phyloP scores from a whole-genome alignment of 2,113 vertebrate species.

The Carettochelys insculpta region DNA sequence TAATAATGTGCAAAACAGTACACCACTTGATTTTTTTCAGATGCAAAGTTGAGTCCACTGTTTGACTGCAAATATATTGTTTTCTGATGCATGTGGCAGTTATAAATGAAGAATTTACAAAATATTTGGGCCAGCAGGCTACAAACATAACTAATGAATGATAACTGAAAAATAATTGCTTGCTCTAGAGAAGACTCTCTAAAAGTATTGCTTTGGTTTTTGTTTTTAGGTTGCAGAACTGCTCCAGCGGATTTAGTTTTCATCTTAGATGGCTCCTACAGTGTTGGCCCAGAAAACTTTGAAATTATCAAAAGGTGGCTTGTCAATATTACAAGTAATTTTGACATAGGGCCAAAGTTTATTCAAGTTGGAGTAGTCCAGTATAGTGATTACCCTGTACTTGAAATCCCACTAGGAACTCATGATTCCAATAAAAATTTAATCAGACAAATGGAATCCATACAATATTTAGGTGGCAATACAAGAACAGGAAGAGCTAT shows the following conservation, averaged over 20 bases:
- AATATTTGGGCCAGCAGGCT: neutral
- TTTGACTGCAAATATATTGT: neutral
- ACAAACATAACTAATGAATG: neutral
- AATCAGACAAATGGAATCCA: conserved; percentile 85
- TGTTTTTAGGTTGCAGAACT: conserved; percentile 89
- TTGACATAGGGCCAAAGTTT: conserved; percentile 94
- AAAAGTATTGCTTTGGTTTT: neutral
- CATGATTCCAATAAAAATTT: conserved; percentile 82
- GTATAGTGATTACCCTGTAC: conserved; percentile 91
- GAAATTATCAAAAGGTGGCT: conserved; percentile 97
- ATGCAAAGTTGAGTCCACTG: neutral
- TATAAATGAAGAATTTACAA: neutral
- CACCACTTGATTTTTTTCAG: neutral
- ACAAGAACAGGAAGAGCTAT: conserved; percentile 94
- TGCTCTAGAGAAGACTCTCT: neutral
- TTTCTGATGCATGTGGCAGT: neutral
- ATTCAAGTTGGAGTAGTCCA: conserved; percentile 96
- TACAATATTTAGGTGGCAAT: conserved; percentile 94
- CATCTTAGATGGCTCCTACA: conserved; percentile 96
- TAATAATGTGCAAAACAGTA: neutral
- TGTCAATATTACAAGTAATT: conserved; percentile 93
- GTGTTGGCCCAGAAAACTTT: conserved; percentile 95
- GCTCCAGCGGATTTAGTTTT: conserved; percentile 94
- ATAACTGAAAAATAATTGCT: neutral
- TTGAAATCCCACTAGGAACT: conserved; percentile 92